A percentile compares a stretch with the other conserved stretches of the same genome.
These are phyloP conservation scores for Athene noctua DNA, from an alignment of 2,113 vertebrate genomes.

Conservation along the genomic window DNA sequence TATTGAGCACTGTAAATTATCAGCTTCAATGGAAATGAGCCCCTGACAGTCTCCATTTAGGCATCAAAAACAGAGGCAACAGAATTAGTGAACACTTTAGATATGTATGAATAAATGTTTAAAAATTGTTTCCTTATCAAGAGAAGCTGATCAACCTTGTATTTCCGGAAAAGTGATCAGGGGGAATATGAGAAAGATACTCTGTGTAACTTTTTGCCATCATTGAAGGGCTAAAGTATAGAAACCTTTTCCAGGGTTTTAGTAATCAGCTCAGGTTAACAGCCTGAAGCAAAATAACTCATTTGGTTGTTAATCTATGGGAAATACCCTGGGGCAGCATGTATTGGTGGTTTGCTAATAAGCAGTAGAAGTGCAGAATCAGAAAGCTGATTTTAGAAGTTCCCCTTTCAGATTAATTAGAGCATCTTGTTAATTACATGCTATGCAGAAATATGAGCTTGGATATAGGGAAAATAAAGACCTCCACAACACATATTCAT, in stretches of 20 bases:
- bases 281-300: conserved; percentile 36
- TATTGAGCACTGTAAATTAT: neutral
- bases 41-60: neutral
- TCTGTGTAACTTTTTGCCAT: neutral
- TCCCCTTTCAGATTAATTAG: neutral
- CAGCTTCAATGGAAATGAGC: neutral
- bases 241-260: neutral
- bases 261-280: neutral
- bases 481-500: neutral
- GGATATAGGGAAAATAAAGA: neutral
- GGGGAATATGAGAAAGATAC: neutral
- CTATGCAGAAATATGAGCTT: neutral
- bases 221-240: neutral
- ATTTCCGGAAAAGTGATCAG: neutral
- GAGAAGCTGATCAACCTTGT: neutral
- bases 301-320: neutral
- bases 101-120: neutral
- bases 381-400: neutral
- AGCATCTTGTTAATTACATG: neutral
- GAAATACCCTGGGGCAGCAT: neutral
- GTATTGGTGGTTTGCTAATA: conserved; percentile 12
- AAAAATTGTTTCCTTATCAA: neutral
- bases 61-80: neutral
- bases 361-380: neutral
- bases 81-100: neutral